Conservation (phyloP, 92 coral and sea anemone species). For the Siderastrea siderea region DNA sequence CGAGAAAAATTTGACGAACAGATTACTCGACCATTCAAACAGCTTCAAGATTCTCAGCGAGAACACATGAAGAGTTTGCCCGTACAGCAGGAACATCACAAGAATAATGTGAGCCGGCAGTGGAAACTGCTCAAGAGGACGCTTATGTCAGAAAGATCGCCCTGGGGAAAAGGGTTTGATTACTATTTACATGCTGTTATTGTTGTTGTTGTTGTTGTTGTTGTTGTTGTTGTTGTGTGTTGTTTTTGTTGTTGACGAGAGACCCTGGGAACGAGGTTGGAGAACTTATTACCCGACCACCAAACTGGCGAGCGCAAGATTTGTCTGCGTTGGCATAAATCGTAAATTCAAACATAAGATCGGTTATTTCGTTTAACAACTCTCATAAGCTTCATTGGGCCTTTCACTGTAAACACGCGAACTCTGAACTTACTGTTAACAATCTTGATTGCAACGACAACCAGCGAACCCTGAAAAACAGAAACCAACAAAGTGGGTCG, state of each 20-base stretch:
- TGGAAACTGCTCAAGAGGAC: conserved; percentile 89
- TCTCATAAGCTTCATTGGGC: background rate
- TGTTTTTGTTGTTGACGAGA: too few relatives aligned
- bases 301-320: too few relatives aligned
- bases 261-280: too few relatives aligned
- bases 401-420: background rate
- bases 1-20: conserved; percentile 67
- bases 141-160: conserved; percentile 85
- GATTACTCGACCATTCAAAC: conserved; percentile 64
- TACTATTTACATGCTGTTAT: background rate
- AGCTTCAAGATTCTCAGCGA: conserved; percentile 73
- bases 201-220: background rate
- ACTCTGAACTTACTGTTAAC: background rate
- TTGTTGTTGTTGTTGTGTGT: background rate
- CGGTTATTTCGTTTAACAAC: too few relatives aligned
- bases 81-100: conserved; percentile 56
- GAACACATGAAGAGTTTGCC: conserved; percentile 55
- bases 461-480: too few relatives aligned
- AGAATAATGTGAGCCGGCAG: conserved; percentile 52
- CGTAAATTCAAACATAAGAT: background rate
- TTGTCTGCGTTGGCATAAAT: background rate
- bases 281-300: too few relatives aligned
- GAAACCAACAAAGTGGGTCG: too few relatives aligned
- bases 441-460: background rate
- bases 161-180: conserved; percentile 88